Conservation (phyloP, 2,888 invertebrate species). For the Spicauda simplicius region DNA sequence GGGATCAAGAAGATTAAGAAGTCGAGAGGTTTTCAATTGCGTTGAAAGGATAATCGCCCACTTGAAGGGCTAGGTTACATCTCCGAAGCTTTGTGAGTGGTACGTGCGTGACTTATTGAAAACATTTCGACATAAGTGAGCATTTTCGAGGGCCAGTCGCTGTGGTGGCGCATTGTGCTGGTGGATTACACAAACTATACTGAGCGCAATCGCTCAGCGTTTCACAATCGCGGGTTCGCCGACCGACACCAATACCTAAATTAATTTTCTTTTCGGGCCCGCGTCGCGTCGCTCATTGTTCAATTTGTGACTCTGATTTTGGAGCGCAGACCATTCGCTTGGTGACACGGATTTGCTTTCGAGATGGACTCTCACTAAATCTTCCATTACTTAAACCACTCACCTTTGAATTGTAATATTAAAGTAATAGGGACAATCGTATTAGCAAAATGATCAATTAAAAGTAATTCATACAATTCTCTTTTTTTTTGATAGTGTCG, state of each 20-base stretch:
- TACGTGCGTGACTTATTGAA: conserved; percentile 47
- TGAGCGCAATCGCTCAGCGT: conserved; percentile 77
- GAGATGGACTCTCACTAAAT: conserved; percentile 38
- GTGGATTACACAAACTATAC: conserved; percentile 80
- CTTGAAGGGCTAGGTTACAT: conserved; percentile 40
- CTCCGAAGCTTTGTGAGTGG: conserved; percentile 46
- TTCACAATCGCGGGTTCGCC: conserved; percentile 80
- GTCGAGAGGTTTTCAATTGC: conserved; percentile 1
- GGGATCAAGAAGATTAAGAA: conserved; percentile 33
- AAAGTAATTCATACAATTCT: neutral
- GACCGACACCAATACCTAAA: conserved; percentile 84
- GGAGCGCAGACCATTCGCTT: conserved; percentile 52
- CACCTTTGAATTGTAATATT: neutral
- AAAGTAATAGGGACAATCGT: neutral
- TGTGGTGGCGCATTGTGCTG: conserved; percentile 72
- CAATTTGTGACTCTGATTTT: conserved; percentile 72
- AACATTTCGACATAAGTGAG: conserved; percentile 71
- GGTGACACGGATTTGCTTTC: conserved; percentile 59
- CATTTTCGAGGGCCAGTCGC: conserved; percentile 70
- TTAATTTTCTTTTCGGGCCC: conserved; percentile 82
- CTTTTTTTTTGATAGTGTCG: too few relatives aligned
- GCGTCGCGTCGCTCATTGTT: conserved; percentile 75
- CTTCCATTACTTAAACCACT: conserved; percentile 7
- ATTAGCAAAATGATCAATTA: neutral
- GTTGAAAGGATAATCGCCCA: conserved; percentile 20